A percentile compares a stretch with the other conserved stretches of the same genome.
phyloP scores from a whole-genome alignment of 2,797 vertebrate species.

The Pelochelys cantorii region DNA sequence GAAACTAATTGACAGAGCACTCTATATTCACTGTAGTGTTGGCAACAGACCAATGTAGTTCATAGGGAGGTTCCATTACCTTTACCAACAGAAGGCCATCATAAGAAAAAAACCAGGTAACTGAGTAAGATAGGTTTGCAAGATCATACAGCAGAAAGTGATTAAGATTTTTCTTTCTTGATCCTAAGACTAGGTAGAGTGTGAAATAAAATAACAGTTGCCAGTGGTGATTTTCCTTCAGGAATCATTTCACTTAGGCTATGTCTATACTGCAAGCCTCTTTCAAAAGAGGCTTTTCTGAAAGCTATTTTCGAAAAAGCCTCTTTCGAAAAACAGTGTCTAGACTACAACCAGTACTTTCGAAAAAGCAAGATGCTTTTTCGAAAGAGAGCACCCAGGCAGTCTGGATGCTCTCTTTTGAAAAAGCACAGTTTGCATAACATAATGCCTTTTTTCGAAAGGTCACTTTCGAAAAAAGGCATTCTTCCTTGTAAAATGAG shows the following conservation, averaged over 20 bases:
- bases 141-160: not conserved
- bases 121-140: not conserved
- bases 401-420: too few relatives aligned
- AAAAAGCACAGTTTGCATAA: too few relatives aligned
- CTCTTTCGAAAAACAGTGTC: too few relatives aligned
- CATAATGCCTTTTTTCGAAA: too few relatives aligned
- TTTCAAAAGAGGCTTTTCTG: too few relatives aligned
- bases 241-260: not conserved
- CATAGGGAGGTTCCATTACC: not conserved
- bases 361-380: too few relatives aligned
- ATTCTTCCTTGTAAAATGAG: too few relatives aligned
- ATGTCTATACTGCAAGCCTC: too few relatives aligned
- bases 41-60: not conserved
- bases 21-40: not conserved
- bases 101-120: conserved; percentile 7
- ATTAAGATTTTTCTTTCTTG: not conserved
- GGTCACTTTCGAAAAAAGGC: too few relatives aligned
- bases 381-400: too few relatives aligned
- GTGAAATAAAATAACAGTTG: not conserved
- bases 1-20: conserved; percentile 22
- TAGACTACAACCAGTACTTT: too few relatives aligned
- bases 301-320: too few relatives aligned
- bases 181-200: not conserved
- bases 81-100: not conserved
- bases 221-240: not conserved